These are phyloP conservation scores for Halocynthia aurantium DNA, from an alignment of 23 tunicate genomes.

Conservation along the genomic window DNA sequence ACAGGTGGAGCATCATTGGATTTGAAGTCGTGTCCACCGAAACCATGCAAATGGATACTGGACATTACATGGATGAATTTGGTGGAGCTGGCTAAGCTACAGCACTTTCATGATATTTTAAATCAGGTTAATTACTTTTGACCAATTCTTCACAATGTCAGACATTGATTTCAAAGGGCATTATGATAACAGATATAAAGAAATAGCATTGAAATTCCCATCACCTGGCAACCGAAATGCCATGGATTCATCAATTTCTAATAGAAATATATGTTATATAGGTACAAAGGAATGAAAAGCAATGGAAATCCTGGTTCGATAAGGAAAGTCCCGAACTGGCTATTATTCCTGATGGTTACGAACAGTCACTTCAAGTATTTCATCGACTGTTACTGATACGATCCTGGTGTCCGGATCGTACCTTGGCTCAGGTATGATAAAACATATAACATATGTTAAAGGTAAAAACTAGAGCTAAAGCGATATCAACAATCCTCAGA, in stretches of 20 bases:
- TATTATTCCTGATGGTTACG: constrained; percentile 91
- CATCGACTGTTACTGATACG: constrained; percentile 75
- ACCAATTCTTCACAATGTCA: too few relatives aligned
- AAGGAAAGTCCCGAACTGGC: constrained; percentile 90
- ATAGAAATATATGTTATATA: neutral
- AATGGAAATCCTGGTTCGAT: constrained; percentile 97
- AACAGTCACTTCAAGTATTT: constrained; percentile 69
- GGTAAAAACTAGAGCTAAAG: neutral
- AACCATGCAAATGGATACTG: constrained; percentile 96
- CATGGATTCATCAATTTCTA: too few relatives aligned
- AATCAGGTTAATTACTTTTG: constrained; percentile 32
- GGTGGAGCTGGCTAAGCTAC: constrained; percentile 87
- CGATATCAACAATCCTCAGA: constrained; percentile 21
- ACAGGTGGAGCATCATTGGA: constrained; percentile 93
- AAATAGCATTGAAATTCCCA: too few relatives aligned
- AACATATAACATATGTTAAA: neutral
- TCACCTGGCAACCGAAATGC: too few relatives aligned
- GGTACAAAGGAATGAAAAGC: constrained; percentile 88
- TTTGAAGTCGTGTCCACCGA: constrained; percentile 88
- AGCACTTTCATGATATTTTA: constrained; percentile 76
- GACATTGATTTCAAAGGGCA: too few relatives aligned
- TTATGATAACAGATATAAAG: too few relatives aligned
- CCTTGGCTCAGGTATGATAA: constrained; percentile 62
- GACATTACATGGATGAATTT: constrained; percentile 96
- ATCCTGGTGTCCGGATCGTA: constrained; percentile 95